Evolutionary conservation across 2,888 invertebrate species (phyloP).

Genomic region (Melanchra persicariae): DNA sequence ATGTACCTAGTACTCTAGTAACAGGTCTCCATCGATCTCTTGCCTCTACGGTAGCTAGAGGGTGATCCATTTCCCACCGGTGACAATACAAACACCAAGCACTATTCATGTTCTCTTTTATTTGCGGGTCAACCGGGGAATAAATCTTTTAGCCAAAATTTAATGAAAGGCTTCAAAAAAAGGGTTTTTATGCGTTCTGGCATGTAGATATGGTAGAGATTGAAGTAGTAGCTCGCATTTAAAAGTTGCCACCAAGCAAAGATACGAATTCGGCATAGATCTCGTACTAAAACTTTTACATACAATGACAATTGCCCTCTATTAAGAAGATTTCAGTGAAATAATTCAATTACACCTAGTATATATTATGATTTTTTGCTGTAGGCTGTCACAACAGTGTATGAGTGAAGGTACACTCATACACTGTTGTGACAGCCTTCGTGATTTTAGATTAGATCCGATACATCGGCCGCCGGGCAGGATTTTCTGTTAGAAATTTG

Average conservation of each 20-base stretch:
- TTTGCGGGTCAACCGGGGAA: constrained; percentile 41
- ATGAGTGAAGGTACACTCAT: no score
- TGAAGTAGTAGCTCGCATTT: background rate
- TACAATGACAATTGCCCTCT: no score
- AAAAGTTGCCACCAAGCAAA: no score
- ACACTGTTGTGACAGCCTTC: background rate
- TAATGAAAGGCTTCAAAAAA: no score
- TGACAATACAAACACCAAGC: constrained; percentile 46
- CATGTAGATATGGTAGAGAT: constrained; percentile 2
- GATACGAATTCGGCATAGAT: no score
- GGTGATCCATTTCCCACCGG: constrained; percentile 54
- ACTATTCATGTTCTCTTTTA: constrained; percentile 51
- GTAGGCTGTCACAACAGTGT: no score
- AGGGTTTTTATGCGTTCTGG: background rate
- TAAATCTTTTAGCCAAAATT: constrained; percentile 36
- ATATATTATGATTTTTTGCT: background rate
- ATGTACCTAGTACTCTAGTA: constrained; percentile 19
- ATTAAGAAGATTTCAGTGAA: background rate
- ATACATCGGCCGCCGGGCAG: background rate
- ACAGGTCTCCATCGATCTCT: constrained; percentile 50
- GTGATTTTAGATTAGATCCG: background rate
- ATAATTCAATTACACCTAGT: background rate
- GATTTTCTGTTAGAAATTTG: background rate
- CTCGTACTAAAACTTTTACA: no score
- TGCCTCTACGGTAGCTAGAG: constrained; percentile 25